These are phyloP conservation scores for Pandemis cinnamomeana DNA, from an alignment of 2,888 invertebrate species.

Conservation along the genomic window DNA sequence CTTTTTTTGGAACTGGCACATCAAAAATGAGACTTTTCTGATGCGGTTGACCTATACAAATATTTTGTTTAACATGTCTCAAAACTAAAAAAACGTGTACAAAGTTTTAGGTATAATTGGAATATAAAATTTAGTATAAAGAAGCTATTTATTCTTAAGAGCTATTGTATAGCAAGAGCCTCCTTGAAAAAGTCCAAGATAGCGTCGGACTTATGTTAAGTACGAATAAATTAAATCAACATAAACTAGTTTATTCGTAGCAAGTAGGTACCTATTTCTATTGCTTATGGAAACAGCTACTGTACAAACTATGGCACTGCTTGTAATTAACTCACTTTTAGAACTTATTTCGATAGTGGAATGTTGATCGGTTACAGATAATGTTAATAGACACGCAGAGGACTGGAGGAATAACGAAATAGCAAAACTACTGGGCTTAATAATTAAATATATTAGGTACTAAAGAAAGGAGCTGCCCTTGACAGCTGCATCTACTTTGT, in stretches of 20 bases:
- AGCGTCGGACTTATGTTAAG: conserved; percentile 1
- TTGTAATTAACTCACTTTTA: conserved; percentile 45
- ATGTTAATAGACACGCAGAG: conserved; percentile 9
- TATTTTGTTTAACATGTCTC: not conserved
- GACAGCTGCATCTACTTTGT: too few relatives aligned
- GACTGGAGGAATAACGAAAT: conserved; percentile 34
- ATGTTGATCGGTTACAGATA: conserved; percentile 28
- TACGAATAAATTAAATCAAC: conserved; percentile 18
- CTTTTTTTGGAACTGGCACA: conserved; percentile 4
- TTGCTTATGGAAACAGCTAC: conserved; percentile 47
- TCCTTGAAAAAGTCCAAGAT: not conserved
- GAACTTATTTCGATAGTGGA: conserved; percentile 44
- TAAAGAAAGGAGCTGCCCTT: too few relatives aligned
- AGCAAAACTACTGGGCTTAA: too few relatives aligned
- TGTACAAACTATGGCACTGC: conserved; percentile 66
- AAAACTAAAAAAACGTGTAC: conserved; percentile 6
- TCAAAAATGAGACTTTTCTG: not conserved
- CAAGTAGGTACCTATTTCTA: conserved; percentile 12
- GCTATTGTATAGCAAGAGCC: not conserved
- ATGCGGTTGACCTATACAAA: not conserved
- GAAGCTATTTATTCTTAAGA: conserved; percentile 7
- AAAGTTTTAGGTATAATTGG: conserved; percentile 8
- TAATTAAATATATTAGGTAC: too few relatives aligned
- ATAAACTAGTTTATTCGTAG: conserved; percentile 30
- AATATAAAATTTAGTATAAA: conserved; percentile 9